phyloP scores from a whole-genome alignment of 2,113 vertebrate genomes.

The Chinchilla lanigera region DNA sequence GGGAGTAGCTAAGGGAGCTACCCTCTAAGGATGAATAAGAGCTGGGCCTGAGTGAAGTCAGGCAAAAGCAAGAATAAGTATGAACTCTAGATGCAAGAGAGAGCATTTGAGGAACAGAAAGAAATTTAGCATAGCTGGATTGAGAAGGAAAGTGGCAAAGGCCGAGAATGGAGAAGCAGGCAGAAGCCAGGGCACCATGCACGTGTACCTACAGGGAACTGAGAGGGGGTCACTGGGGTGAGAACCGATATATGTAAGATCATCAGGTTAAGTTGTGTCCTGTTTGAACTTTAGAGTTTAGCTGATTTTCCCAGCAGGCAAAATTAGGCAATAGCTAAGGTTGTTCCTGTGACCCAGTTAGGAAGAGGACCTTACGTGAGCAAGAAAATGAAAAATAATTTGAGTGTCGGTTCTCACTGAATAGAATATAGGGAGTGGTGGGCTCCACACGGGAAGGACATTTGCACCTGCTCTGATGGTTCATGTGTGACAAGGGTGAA shows the following conservation, averaged over 20 bases:
- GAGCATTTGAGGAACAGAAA: slow-evolving; percentile 52
- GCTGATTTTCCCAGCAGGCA: not conserved
- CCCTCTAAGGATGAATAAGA: slow-evolving; percentile 4
- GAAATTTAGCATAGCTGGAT: not conserved
- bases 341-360: not conserved
- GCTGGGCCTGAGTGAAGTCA: not conserved
- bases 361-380: not conserved
- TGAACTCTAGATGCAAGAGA: not conserved
- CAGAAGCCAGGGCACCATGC: not conserved
- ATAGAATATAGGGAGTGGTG: not conserved
- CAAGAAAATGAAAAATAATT: not conserved
- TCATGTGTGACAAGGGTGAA: not conserved
- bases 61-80: not conserved
- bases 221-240: not conserved
- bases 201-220: not conserved
- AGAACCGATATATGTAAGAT: not conserved
- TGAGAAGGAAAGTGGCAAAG: not conserved
- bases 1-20: not conserved
- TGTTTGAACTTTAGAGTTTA: not conserved
- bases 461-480: not conserved
- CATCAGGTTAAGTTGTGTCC: not conserved
- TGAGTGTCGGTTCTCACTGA: not conserved
- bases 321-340: not conserved
- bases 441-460: not conserved
- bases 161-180: slow-evolving; percentile 18